Evolutionary conservation across 2,888 invertebrate species (phyloP), one percentile per base, ranked within the genome.

Genomic region (Xanthorhoe designata): DNA sequence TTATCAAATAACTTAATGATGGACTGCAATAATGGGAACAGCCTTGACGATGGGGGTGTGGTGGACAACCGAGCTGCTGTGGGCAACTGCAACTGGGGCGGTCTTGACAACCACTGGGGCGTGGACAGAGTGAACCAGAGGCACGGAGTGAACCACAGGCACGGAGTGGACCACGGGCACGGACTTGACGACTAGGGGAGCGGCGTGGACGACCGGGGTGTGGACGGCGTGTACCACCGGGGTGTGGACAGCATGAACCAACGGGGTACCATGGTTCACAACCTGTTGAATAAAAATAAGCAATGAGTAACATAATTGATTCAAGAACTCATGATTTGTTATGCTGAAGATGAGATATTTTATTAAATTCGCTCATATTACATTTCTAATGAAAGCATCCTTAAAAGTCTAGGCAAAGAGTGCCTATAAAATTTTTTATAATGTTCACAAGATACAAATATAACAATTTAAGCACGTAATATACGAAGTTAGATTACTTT

Each of bases 21-120:
- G 92, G 69, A 91, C 84, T 51, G 90, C 87, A 65, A 92, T 75
- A 13, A 90, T 66, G 8, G 90, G 90, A 38, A 91, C 75, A 38
- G 94, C 45, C 82, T 87, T 91, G 45, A 86, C 81, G 2, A 85
- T 75, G 17, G 88, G 85, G 50, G 87, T 78, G 63, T 90, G 89
- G 55, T 87, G 88, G 59, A 89, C 88, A 13, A 92, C 85, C 0
- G 93, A 89, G 83, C 89, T 89, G 81, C 88, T 85, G 86, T 92
- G 90, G 4, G 88, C 82, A 54, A 88, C 76, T 45, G 85, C 90
- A 0, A 81, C 73, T 2, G 90, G 88, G 51, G 92, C 92, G 63
- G 94, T 94, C 85, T 88, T 85, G 35, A 90, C 77, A 13, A 89
- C 75, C 2, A 89, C 73, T 13, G 91, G 89, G 53, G 87, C 86